These are phyloP conservation scores for Sinosuthora webbiana DNA, from an alignment of 2,113 vertebrate species.

Conservation along the genomic window DNA sequence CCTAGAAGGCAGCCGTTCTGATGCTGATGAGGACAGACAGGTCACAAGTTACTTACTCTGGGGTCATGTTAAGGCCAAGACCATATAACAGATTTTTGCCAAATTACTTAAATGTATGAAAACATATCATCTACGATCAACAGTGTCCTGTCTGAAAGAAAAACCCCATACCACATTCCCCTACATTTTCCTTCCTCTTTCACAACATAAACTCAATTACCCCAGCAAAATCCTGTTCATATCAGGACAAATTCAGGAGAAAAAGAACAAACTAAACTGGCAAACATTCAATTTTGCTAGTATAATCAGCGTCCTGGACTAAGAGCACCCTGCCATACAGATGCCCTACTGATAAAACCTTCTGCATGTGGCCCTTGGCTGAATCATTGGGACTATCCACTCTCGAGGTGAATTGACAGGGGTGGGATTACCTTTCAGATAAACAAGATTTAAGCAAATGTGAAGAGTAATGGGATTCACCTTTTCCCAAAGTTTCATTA, in stretches of 20 bases:
- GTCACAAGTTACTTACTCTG: conserved; percentile 16
- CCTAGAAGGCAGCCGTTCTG: not conserved
- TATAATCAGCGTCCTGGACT: not conserved
- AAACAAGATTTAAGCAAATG: not conserved
- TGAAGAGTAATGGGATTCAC: not conserved
- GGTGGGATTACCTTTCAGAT: not conserved
- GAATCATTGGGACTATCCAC: not conserved
- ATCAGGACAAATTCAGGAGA: not conserved
- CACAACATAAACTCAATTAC: not conserved
- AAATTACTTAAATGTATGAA: not conserved
- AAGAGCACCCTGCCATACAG: not conserved
- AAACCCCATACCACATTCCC: not conserved
- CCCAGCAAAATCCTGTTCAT: not conserved
- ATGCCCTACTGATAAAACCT: not conserved
- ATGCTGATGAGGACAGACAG: not conserved
- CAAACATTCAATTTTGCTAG: not conserved
- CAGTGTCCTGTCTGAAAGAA: not conserved
- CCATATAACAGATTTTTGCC: not conserved
- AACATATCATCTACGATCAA: not conserved
- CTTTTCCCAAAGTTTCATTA: not conserved
- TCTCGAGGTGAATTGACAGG: not conserved
- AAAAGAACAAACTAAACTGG: not conserved
- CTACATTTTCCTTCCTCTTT: not conserved
- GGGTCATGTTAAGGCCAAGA: not conserved
- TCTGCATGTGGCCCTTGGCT: not conserved